These are phyloP conservation scores for Eilema caniola DNA, from an alignment of 2,888 invertebrate genomes.

Conservation along the genomic window DNA sequence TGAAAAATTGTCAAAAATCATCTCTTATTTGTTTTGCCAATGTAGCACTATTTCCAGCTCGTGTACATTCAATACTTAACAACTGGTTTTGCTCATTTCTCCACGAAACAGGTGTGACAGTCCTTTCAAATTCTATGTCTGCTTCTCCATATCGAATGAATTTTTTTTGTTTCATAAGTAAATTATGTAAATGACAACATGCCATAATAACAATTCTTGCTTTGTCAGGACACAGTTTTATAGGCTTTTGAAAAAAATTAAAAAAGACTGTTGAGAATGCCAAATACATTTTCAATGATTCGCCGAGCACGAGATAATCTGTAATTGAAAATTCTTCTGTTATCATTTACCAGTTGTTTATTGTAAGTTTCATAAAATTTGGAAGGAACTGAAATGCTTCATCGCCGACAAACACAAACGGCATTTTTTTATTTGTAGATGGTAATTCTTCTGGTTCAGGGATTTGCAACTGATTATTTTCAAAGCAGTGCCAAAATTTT, in stretches of 20 bases:
- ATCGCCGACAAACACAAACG: conserved; percentile 31
- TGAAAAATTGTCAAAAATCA: no score
- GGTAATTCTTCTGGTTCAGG: conserved; percentile 20
- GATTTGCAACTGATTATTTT: conserved; percentile 18
- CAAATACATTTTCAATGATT: conserved; percentile 34
- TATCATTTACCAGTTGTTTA: conserved; percentile 21
- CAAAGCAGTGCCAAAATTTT: conserved; percentile 11
- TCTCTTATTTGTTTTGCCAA: no score
- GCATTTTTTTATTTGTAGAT: conserved; percentile 3
- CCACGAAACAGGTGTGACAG: no score
- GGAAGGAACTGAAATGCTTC: conserved; percentile 26
- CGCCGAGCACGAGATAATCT: conserved; percentile 32
- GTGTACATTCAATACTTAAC: no score
- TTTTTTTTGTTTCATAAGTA: not conserved
- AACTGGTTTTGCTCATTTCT: no score
- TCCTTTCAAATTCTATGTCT: no score
- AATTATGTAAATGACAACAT: no score
- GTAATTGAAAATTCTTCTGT: conserved; percentile 33
- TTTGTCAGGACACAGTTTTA: not conserved
- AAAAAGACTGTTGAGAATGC: conserved; percentile 28
- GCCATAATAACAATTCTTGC: not conserved
- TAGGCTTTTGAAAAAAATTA: no score
- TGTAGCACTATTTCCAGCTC: no score
- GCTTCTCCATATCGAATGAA: no score
- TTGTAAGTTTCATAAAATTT: conserved; percentile 17